These are phyloP conservation scores for Gadopsis bispinosus DNA, from an alignment of 2,797 vertebrate genomes.

Conservation along the genomic window DNA sequence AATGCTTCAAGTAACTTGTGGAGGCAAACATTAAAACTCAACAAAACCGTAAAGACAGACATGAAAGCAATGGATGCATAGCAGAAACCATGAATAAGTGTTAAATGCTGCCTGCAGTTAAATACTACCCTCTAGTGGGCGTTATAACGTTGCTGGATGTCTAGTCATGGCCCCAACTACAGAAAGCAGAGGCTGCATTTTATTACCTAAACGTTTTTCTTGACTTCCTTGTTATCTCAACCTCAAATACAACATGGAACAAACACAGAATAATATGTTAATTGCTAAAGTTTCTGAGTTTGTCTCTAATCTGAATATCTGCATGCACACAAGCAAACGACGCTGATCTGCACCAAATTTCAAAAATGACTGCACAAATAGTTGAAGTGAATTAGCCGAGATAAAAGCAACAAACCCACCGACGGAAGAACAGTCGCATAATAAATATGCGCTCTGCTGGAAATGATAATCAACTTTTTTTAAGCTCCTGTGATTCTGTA, in stretches of 20 bases:
- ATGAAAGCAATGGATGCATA: neutral
- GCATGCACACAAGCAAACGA: neutral
- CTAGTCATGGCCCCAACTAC: neutral
- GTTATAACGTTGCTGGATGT: neutral
- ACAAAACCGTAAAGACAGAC: slow-evolving; percentile 1
- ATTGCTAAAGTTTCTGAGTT: neutral
- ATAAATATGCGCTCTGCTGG: neutral
- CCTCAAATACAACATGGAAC: slow-evolving; percentile 1
- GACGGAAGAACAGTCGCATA: neutral
- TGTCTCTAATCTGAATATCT: slow-evolving; percentile 1
- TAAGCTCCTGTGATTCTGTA: neutral
- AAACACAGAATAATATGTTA: slow-evolving; percentile 6
- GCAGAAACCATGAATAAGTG: slow-evolving; percentile 27
- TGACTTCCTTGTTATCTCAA: neutral
- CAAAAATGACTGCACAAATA: neutral
- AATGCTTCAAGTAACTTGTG: neutral
- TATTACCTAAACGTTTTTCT: slow-evolving; percentile 10
- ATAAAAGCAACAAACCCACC: neutral
- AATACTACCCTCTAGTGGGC: slow-evolving; percentile 84
- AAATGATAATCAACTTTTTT: neutral
- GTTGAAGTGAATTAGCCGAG: neutral
- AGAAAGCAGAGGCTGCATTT: slow-evolving; percentile 25
- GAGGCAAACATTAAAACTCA: neutral
- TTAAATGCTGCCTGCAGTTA: slow-evolving; percentile 68
- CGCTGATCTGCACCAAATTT: neutral